These are phyloP conservation scores for Esox niger DNA, from an alignment of 2,113 vertebrate species.

Conservation along the genomic window DNA sequence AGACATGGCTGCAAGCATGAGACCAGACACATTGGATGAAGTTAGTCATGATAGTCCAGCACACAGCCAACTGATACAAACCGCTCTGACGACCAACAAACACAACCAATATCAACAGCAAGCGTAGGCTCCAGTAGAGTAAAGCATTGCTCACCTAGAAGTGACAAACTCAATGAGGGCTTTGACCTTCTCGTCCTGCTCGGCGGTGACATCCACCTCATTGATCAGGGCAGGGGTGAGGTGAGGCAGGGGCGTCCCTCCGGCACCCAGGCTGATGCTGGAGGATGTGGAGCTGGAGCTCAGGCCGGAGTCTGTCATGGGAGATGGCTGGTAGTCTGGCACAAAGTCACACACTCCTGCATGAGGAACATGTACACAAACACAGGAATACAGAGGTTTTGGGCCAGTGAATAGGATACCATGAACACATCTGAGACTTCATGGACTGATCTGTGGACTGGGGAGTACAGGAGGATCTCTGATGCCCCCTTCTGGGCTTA, in stretches of 20 bases:
- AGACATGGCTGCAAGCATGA: constrained; percentile 65
- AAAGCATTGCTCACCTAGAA: constrained; percentile 79
- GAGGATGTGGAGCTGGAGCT: constrained; percentile 98
- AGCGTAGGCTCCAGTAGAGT: background rate
- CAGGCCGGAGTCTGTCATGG: constrained; percentile 98
- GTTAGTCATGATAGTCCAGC: background rate
- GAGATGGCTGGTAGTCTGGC: constrained; percentile 93
- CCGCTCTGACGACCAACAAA: background rate
- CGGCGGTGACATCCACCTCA: constrained; percentile 87
- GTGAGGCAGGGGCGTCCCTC: constrained; percentile 76
- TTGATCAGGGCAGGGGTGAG: constrained; percentile 85
- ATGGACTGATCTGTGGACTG: background rate
- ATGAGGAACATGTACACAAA: constrained; percentile 1
- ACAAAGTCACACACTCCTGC: constrained; percentile 85
- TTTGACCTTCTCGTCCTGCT: constrained; percentile 94
- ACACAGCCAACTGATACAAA: background rate
- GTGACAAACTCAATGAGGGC: constrained; percentile 97
- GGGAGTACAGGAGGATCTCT: background rate
- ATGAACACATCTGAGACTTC: no score
- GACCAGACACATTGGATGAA: constrained; percentile 52
- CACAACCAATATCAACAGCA: background rate
- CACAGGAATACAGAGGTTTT: background rate
- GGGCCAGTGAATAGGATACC: no score
- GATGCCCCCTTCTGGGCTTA: constrained; percentile 33
- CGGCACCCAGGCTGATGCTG: constrained; percentile 91